phyloP scores from a whole-genome alignment of 2,888 invertebrate species.

The Xanthia icteritia region DNA sequence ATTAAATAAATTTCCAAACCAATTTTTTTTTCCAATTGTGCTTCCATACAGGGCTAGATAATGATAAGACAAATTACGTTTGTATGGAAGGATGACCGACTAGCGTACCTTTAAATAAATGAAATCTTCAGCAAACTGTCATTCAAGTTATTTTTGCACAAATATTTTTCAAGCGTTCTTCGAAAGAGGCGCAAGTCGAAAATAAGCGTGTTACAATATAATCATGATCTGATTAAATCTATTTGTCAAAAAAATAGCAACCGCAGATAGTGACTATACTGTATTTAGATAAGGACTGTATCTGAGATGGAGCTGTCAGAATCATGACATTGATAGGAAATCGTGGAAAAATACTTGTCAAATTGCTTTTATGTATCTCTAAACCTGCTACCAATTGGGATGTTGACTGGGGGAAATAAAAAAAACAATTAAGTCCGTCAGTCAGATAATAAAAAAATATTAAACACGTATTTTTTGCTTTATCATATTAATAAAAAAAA shows the following conservation, averaged over 20 bases:
- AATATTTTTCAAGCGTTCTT: not conserved
- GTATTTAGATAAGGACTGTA: slow-evolving; percentile 51
- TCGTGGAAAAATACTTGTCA: slow-evolving; percentile 56
- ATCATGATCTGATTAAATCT: slow-evolving; percentile 39
- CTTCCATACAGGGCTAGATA: too few species aligned
- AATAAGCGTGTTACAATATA: slow-evolving; percentile 6
- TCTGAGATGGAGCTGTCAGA: slow-evolving; percentile 55
- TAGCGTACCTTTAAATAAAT: not conserved
- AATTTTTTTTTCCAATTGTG: too few species aligned
- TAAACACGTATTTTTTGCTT: too few species aligned
- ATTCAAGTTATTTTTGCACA: not conserved
- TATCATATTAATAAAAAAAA: too few species aligned
- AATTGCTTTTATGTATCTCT: slow-evolving; percentile 12
- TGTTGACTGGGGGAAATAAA: too few species aligned
- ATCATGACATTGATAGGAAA: slow-evolving; percentile 41
- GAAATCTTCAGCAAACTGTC: not conserved
- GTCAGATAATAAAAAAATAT: too few species aligned
- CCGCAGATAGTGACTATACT: slow-evolving; percentile 44
- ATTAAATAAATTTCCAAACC: too few species aligned
- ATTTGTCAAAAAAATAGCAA: slow-evolving; percentile 33
- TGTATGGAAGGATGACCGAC: too few species aligned
- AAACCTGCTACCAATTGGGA: not conserved
- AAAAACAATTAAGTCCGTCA: too few species aligned
- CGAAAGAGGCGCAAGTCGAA: not conserved
- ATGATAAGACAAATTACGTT: too few species aligned